These are phyloP conservation scores for Camponotus pennsylvanicus DNA, from an alignment of 1,140 invertebrate species.

Conservation along the genomic window DNA sequence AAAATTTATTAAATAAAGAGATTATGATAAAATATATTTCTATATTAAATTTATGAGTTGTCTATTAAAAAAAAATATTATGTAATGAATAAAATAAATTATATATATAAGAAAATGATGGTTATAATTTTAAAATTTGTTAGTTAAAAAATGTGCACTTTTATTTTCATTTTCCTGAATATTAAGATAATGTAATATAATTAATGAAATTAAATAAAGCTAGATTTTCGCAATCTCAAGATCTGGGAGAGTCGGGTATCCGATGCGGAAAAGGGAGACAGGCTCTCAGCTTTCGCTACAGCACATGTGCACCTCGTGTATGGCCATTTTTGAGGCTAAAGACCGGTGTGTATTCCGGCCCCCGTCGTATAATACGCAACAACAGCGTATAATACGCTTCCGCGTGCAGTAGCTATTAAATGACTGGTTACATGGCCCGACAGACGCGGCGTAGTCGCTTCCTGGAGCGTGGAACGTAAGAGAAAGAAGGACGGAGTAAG, in stretches of 20 bases:
- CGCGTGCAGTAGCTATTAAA: slow-evolving; percentile 79
- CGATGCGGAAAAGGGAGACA: neutral
- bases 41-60: neutral
- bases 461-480: slow-evolving; percentile 55
- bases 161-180: neutral
- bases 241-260: neutral
- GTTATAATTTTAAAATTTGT: neutral
- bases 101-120: neutral
- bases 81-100: neutral
- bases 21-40: neutral
- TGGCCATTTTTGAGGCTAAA: slow-evolving; percentile 69
- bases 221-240: neutral
- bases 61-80: neutral
- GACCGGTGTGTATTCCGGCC: slow-evolving; percentile 47
- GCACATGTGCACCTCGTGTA: slow-evolving; percentile 56
- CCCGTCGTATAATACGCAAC: slow-evolving; percentile 73
- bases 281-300: neutral
- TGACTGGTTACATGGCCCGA: slow-evolving; percentile 73
- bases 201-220: too few species aligned
- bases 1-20: neutral
- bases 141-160: neutral
- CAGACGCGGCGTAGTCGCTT: slow-evolving; percentile 69
- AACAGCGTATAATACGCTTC: slow-evolving; percentile 75
- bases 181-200: neutral
- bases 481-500: neutral